Evolutionary conservation across 2,113 vertebrate genomes (phyloP), one percentile per base, ranked within the genome.

Genomic region (Cisticola juncidis): DNA sequence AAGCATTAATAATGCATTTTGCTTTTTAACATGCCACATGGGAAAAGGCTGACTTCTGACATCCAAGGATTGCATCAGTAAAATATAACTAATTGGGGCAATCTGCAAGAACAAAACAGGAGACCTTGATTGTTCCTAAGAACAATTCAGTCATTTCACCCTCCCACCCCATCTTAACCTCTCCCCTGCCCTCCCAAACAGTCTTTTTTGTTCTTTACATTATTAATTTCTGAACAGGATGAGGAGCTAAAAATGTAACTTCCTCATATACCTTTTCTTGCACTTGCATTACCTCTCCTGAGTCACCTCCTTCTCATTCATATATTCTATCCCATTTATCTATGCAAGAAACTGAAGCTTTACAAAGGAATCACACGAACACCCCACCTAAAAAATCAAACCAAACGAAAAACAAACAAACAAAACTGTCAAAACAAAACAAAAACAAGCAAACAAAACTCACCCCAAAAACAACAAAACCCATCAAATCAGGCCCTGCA

Each of bases 1-100:
- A 92, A 88, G 81, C 62, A 92, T 93, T 97, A 95, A 95, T 94
- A 94, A 90, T 69, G 61, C 28, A 78, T 92, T 95, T 95, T 92
- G 81, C 74, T 93, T 95, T 95, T 93, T 88, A 90, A 94, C 54
- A n/a, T 84, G 71, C 51, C 79, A 62, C 81, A 69, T 16, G 81
- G 92, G 95, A 62, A 56, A 94, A 92, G 29, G 81, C 13, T 5
- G 5, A 84, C 81, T 95, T 72, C 77, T 70, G 81, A 73, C 66
- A 81, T 58, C 57, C 51, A 50, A 45, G 65, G 58, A 88, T 62
- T 95, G 82, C 33, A 35, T 71, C 23, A 91, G 53, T 88, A 72
- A 94, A 92, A 93, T 44, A 9, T 16, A 94, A 89, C 65, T 92
- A 95, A 95, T 50, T 81, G 87, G 72, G 57, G 56, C 31, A 64